Conservation (phyloP, 1,140 invertebrate genomes). For the Lerema accius region DNA sequence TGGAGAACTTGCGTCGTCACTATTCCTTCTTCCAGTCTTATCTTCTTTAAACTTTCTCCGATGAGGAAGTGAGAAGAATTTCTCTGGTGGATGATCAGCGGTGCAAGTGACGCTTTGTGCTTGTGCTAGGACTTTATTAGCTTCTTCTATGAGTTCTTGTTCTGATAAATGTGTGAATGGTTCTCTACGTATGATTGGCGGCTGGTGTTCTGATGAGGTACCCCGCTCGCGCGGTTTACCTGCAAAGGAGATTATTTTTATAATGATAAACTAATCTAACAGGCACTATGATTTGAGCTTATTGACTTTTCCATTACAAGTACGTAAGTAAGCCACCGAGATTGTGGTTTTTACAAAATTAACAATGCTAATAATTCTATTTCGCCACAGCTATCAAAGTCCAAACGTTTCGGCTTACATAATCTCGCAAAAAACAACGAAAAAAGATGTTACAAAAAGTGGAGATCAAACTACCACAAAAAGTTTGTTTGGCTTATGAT, state of each 20-base stretch:
- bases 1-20: conserved; percentile 60
- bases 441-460: conserved; percentile 18
- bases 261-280: conserved; percentile 8
- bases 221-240: conserved; percentile 77
- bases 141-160: conserved; percentile 87
- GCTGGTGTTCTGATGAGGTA: conserved; percentile 60
- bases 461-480: conserved; percentile 6
- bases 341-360: background rate
- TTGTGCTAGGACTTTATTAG: conserved; percentile 86
- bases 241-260: conserved; percentile 47
- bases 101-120: conserved; percentile 86
- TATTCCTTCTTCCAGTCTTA: conserved; percentile 72
- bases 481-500: conserved; percentile 15
- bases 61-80: conserved; percentile 86
- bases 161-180: conserved; percentile 85
- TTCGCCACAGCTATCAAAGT: conserved; percentile 1
- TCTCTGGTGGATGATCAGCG: conserved; percentile 81
- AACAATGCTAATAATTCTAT: conserved; percentile 1
- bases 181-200: conserved; percentile 85
- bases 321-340: background rate
- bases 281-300: background rate
- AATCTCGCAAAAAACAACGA: conserved; percentile 4
- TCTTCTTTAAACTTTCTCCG: conserved; percentile 76
- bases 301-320: background rate
- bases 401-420: background rate